Percentiles rank a stretch among this genome's conserved stretches.
Evolutionary conservation across 2,113 vertebrate species (phyloP).

Genomic region (Microtus richardsoni): DNA sequence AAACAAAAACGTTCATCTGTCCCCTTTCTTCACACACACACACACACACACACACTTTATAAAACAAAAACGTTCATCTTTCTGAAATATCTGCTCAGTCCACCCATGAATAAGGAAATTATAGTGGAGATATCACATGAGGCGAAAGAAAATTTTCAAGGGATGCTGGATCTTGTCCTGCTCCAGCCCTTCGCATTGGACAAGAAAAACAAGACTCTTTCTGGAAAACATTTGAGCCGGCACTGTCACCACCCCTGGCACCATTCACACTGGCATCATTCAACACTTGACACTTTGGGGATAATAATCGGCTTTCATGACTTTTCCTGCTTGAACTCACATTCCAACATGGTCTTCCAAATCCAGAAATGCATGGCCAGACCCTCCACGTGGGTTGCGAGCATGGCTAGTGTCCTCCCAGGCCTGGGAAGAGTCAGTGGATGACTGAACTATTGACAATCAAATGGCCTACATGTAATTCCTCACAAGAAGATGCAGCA

Average conservation of each 20-base stretch:
- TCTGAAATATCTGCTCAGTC: slow-evolving; percentile 13
- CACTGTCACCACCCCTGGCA: slow-evolving; percentile 33
- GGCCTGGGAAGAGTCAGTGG: slow-evolving; percentile 54
- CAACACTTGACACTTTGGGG: slow-evolving; percentile 26
- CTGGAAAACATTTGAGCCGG: slow-evolving; percentile 50
- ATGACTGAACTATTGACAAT: slow-evolving; percentile 55
- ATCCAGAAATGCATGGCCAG: slow-evolving; percentile 44
- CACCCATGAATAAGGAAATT: slow-evolving; percentile 13
- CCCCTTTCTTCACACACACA: neutral
- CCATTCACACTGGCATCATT: slow-evolving; percentile 24
- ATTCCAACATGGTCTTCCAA: slow-evolving; percentile 49
- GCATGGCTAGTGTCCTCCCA: slow-evolving; percentile 25
- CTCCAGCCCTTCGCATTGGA: neutral
- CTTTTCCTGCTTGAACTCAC: slow-evolving; percentile 55
- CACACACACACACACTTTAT: no score
- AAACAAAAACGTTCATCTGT: neutral
- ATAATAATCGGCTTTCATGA: neutral
- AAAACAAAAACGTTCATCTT: neutral
- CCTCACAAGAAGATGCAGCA: slow-evolving; percentile 48
- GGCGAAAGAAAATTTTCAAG: slow-evolving; percentile 19
- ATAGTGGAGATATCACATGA: neutral
- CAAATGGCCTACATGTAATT: slow-evolving; percentile 43
- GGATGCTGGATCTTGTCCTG: slow-evolving; percentile 27
- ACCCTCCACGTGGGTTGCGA: slow-evolving; percentile 42
- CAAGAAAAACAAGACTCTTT: slow-evolving; percentile 32